Percentiles rank a stretch among this genome's conserved stretches.
Conservation (phyloP, 2,113 vertebrate species). For the Sturnira hondurensis region DNA sequence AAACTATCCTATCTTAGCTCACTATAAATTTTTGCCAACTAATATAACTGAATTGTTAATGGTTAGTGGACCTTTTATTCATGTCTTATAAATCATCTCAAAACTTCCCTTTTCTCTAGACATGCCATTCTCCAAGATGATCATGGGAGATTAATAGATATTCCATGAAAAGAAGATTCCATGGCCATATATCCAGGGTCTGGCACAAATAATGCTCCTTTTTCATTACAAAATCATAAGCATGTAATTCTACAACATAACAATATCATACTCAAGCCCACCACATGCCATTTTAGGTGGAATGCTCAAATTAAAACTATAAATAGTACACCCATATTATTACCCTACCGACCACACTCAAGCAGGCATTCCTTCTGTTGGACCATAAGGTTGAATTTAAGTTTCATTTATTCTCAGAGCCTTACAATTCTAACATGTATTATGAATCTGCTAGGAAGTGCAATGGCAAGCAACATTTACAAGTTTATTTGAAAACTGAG, state of each 20-base stretch:
- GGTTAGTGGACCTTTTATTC: not conserved
- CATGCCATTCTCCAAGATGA: not conserved
- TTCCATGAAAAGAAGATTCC: not conserved
- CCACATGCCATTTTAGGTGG: too few species aligned
- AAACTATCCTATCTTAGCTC: not conserved
- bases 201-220: too few species aligned
- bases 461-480: not conserved
- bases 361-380: too few species aligned
- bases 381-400: not conserved
- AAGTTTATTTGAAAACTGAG: not conserved
- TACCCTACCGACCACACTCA: too few species aligned
- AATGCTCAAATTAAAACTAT: too few species aligned
- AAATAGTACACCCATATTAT: too few species aligned
- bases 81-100: not conserved
- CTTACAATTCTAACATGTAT: not conserved
- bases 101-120: not conserved
- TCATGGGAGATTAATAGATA: not conserved
- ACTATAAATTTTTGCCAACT: not conserved
- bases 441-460: not conserved
- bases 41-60: not conserved
- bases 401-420: not conserved
- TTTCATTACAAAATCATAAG: too few species aligned
- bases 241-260: too few species aligned
- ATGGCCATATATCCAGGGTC: not conserved
- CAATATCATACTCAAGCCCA: too few species aligned